Base-by-base conservation (phyloP, 2,888 invertebrate genomes). In the Busseola fusca region DNA sequence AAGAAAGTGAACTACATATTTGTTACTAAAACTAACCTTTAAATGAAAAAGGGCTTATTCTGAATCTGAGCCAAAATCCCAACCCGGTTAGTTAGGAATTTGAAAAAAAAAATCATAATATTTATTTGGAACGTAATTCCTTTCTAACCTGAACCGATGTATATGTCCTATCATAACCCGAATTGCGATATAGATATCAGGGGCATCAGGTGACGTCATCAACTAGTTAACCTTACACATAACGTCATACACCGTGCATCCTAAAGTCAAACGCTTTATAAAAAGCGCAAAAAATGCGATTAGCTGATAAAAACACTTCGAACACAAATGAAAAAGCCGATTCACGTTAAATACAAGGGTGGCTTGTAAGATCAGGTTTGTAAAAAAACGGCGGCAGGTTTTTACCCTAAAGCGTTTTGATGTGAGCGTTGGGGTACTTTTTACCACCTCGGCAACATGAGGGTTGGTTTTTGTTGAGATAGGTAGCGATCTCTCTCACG, bases 401-500 rank as follows among this genome's bases (percentile, higher is more conserved):
- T 92, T 92, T 92, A 84, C 60, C 78, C 84, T 83, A 90, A 90
- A 91, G 87, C 89, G 88, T 89, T 91, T 90, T 88, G 84, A 81
- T 84, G 85, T 85, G 85, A 84, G 80, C 83, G 80, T 65, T 74
- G 87, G 90, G 92, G 91, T 88, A 83, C 88, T 93, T 92, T 94
- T 93, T 92, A 91, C 85, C 73, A 74, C 70, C 62, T 64, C 16
- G 54, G 83, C 65, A 81, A 80, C 83, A 50, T 81, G 87, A 87
- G 88, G 91, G 92, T 90, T 85, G 72, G 82, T 93, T 92, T 94
- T 94, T 94, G 90, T 91, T 2, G 58, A 84, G 93, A 93, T 93
- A 83, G 94, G 93, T 93, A 93, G 83, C 77, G 90, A 94, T 94
- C 93, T 90, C 91, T 95, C 93, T 91, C 95, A 94, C 95, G 93